Evolutionary conservation across 2,113 vertebrate species (phyloP).

Genomic region (Corynorhinus townsendii): DNA sequence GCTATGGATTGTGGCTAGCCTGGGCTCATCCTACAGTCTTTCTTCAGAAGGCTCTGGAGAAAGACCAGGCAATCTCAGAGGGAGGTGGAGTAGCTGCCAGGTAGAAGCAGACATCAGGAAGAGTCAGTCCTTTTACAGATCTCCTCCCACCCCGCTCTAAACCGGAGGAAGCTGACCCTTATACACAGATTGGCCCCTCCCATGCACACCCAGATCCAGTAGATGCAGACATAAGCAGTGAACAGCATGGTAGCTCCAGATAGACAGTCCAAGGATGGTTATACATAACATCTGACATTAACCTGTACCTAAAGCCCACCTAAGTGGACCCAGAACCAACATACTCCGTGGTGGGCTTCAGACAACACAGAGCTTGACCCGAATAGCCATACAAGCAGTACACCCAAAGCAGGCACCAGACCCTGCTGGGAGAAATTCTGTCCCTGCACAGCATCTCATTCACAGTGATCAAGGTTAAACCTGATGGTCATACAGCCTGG

Average conservation of each 20-base stretch:
- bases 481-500: neutral
- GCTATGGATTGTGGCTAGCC: neutral
- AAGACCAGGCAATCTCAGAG: neutral
- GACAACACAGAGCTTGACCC: neutral
- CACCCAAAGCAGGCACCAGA: neutral
- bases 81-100: neutral
- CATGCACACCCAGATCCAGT: neutral
- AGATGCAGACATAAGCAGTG: neutral
- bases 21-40: neutral
- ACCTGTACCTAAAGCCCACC: neutral
- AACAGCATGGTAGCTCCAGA: neutral
- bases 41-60: neutral
- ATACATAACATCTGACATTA: neutral
- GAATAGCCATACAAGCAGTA: neutral
- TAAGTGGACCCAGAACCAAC: neutral
- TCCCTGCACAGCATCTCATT: neutral
- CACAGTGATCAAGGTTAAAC: neutral
- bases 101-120: neutral
- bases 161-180: neutral
- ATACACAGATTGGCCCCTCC: neutral
- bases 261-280: neutral
- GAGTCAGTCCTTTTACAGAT: neutral
- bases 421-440: neutral
- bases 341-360: neutral
- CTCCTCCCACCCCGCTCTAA: neutral